phyloP scores from a whole-genome alignment of 2,888 invertebrate species.

The Ormia ochracea region DNA sequence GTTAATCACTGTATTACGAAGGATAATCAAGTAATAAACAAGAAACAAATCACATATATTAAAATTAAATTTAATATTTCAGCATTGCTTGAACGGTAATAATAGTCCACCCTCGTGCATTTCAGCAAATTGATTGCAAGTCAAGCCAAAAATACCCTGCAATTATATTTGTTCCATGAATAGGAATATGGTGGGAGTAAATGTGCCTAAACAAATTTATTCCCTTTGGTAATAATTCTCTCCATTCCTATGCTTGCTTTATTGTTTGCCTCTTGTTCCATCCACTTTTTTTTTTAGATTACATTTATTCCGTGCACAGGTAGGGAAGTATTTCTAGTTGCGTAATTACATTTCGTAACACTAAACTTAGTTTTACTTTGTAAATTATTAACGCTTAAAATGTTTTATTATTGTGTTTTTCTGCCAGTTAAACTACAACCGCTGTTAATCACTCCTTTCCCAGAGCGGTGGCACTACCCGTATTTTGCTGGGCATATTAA shows the following conservation, averaged over 20 bases:
- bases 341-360: slow-evolving; percentile 45
- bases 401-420: slow-evolving; percentile 60
- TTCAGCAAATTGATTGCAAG: slow-evolving; percentile 38
- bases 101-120: neutral
- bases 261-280: neutral
- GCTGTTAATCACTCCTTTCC: slow-evolving; percentile 12
- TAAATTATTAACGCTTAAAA: slow-evolving; percentile 63
- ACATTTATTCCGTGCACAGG: neutral
- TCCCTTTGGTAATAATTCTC: slow-evolving; percentile 54
- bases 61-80: neutral
- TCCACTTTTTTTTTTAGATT: neutral
- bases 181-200: neutral
- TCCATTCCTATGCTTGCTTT: slow-evolving; percentile 42
- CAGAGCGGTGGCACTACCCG: too few species aligned
- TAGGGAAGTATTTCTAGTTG: slow-evolving; percentile 4
- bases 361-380: slow-evolving; percentile 58
- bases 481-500: too few species aligned
- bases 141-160: slow-evolving; percentile 12
- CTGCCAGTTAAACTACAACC: slow-evolving; percentile 31
- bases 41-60: too few species aligned
- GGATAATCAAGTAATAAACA: too few species aligned
- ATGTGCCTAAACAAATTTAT: neutral
- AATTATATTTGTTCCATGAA: neutral
- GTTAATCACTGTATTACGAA: too few species aligned
- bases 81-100: neutral